Evolutionary conservation across 2,888 invertebrate genomes (phyloP), one percentile per base, ranked within the genome.

Genomic region (Apocheima hispidaria): DNA sequence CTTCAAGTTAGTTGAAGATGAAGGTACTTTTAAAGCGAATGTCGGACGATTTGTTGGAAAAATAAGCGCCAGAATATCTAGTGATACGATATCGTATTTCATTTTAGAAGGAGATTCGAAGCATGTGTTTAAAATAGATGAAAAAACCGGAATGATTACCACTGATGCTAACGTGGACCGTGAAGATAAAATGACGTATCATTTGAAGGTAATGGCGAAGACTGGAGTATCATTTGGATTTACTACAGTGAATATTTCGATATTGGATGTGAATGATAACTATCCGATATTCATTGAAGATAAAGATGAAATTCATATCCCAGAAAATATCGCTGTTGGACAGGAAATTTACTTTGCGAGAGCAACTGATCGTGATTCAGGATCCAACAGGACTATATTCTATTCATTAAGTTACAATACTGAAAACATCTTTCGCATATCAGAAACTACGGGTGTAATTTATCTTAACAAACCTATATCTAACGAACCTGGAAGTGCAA

Each of bases 251-350:
- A 96, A 96, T 78, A 94, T 99, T 69, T 95, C 95, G 1, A 94
- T 99, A 4, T 86, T 95, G 38, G 99, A 99, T 88, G 93, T 97
- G 4, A 99, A 99, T 86, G 99, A 99, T 85, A 98, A 98, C 83
- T 95, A 96, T 57, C 99, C 99, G 3, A 93, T 94, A 65, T 98
- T 98, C 84, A 94, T 95, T 20, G 95, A 95, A 75, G 96, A 96
- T 67, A 95, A 95, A 75, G 97, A 97, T 79, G 96, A 96, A 83
- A 95, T 97, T 44, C 93, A 94, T 65, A 93, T 99, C 60, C 94
- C 95, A 14, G 98, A 98, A 92, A 97, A 98, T 83, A 96, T 97
- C 72, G 98, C 99, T 18, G 97, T 98, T 33, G 98, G 98, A 0
- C 97, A 98, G 86, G 98, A 98, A 88, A 96, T 99, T 30, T 98